Conservation (phyloP, 2,888 invertebrate genomes). For the Cephus spinipes region DNA sequence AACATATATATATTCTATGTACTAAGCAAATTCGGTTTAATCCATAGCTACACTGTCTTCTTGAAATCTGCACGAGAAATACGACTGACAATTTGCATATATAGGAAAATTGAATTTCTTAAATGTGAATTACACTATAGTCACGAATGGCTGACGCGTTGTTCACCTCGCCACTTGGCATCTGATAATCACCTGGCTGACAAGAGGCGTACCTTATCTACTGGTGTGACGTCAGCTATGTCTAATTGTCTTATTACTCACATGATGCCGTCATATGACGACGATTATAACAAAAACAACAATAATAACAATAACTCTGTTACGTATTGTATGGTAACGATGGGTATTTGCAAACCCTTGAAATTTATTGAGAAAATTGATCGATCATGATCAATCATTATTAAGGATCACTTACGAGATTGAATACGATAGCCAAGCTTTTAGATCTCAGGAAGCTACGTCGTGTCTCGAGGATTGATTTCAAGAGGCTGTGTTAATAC, state of each 20-base stretch:
- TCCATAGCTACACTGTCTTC: background rate
- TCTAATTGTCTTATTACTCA: background rate
- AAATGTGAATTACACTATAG: background rate
- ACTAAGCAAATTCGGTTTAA: background rate
- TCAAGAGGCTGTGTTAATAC: background rate
- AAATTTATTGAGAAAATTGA: background rate
- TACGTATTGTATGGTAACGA: background rate
- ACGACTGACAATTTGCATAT: background rate
- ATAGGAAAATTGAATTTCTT: background rate
- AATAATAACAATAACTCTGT: background rate
- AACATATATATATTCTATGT: no score
- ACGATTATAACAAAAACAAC: background rate
- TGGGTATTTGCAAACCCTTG: background rate
- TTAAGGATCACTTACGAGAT: background rate
- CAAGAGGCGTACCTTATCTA: background rate
- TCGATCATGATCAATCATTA: background rate
- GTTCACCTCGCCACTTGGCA: background rate
- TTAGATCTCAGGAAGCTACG: background rate
- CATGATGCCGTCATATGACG: background rate
- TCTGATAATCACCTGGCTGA: background rate
- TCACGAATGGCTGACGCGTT: background rate
- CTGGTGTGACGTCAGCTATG: background rate
- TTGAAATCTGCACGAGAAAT: background rate
- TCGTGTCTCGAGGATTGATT: background rate
- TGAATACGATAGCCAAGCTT: background rate